Base-by-base conservation (phyloP, 2,113 vertebrate genomes). In the Hucho hucho region DNA sequence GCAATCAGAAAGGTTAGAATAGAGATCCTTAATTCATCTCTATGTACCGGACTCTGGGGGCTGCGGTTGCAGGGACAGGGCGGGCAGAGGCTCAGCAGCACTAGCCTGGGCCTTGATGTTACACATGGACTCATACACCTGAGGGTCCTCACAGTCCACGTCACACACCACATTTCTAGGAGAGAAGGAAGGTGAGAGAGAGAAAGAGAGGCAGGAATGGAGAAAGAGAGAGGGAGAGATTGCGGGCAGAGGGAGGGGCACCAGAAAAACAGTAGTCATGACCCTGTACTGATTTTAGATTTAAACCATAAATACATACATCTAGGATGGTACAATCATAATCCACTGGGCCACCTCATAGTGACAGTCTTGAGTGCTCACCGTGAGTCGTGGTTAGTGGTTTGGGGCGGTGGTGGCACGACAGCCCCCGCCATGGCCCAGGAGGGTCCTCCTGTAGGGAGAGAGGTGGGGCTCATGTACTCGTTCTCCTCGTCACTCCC, bases 401-500 rank as follows among this genome's bases (percentile, higher is more conserved):
- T 14, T 72, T 84, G 95, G 37, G 92, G 94, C 0, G 92, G 94
- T 0, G 93, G 89, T 18, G 93, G 89, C 59, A 93, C 87, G 58
- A 83, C 68, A 18, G 92, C 90, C 24, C 87, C 93, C 0, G 85
- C 66, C 26, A 85, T 70, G 64, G 87, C 76, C 84, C 80, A 87
- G 4, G 88, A 75, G 37, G 87, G 86, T 22, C 93, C 90, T 3
- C 93, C 86, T 46, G 92, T 87, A 0, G 97, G 97, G 25, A 95
- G 92, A 1, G 97, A 99, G 37, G 95, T 97, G 13, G 97, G 97
- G 32, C 95, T 97, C 97, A 98, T 99, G 90, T 99, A 99, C 81
- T 98, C 97, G 0, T 96, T 94, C 84, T 98, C 97, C 70, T 97
- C 97, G 0, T 93, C 91, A 0, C 87, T 94, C 79, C 89, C 95